phyloP scores from a whole-genome alignment of 2,888 invertebrate genomes.

The Oasisia sp. region DNA sequence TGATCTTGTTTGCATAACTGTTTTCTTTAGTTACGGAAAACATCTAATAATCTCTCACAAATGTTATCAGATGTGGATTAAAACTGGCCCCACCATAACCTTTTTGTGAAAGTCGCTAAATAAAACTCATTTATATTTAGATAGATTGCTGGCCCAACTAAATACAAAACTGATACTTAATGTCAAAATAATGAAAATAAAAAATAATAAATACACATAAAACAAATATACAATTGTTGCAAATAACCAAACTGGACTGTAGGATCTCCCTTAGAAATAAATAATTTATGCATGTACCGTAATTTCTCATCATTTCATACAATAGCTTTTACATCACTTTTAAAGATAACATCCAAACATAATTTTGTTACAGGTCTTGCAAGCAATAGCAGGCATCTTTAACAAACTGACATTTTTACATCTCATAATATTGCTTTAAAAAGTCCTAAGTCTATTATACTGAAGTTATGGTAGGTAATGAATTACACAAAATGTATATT shows the following conservation, averaged over 20 bases:
- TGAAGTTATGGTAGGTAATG: not conserved
- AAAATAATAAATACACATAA: no score
- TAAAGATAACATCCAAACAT: not conserved
- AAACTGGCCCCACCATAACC: not conserved
- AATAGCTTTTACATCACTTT: not conserved
- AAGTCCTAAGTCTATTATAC: not conserved
- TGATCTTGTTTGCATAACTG: not conserved
- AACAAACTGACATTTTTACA: not conserved
- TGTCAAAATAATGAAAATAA: no score
- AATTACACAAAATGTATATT: not conserved
- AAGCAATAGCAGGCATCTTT: not conserved
- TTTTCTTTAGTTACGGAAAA: not conserved
- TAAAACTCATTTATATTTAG: not conserved
- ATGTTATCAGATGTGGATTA: not conserved
- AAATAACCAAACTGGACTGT: not conserved
- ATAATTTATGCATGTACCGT: not conserved
- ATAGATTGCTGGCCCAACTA: no score
- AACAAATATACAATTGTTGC: no score
- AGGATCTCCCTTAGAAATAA: not conserved
- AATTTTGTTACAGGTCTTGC: not conserved
- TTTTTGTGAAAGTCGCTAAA: not conserved
- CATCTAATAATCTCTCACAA: not conserved
- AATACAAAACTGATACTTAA: no score
- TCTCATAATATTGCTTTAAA: not conserved
- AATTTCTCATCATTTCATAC: not conserved